These are phyloP conservation scores for Hipposideros armiger DNA, from an alignment of 2,113 vertebrate genomes.

Conservation along the genomic window DNA sequence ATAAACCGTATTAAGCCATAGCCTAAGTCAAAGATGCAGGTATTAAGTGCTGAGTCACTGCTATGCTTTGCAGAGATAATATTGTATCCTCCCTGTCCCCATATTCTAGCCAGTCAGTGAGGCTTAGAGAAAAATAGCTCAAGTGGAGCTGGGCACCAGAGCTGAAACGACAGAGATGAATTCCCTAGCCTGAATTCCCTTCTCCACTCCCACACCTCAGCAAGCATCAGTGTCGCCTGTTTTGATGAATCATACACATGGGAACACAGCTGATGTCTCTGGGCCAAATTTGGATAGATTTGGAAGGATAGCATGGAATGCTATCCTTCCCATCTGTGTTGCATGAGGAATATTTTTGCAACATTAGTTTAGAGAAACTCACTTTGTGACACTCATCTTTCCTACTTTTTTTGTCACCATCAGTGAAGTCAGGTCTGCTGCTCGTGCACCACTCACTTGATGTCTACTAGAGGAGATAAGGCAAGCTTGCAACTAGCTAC, in stretches of 20 bases:
- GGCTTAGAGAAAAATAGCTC: slow-evolving; percentile 44
- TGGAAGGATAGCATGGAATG: background rate
- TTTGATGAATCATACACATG: background rate
- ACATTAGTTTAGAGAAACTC: background rate
- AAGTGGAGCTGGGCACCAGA: background rate
- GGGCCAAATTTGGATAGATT: background rate
- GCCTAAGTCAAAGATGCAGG: slow-evolving; percentile 51
- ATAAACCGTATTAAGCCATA: slow-evolving; percentile 41
- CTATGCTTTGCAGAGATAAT: slow-evolving; percentile 61
- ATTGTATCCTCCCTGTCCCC: slow-evolving; percentile 39
- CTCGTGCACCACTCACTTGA: background rate
- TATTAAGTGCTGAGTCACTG: slow-evolving; percentile 68
- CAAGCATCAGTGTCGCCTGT: background rate
- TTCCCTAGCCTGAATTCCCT: slow-evolving; percentile 14
- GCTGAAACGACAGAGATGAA: background rate
- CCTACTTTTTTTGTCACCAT: background rate
- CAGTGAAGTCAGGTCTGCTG: background rate
- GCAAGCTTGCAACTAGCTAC: background rate
- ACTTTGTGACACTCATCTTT: background rate
- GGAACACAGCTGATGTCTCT: slow-evolving; percentile 58
- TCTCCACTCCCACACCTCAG: background rate
- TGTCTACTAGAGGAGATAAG: background rate
- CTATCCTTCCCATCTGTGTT: background rate
- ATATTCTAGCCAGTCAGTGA: background rate
- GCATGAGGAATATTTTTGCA: background rate